These are phyloP conservation scores for Tribolium freemani DNA, from an alignment of 2,888 invertebrate species.

Conservation along the genomic window DNA sequence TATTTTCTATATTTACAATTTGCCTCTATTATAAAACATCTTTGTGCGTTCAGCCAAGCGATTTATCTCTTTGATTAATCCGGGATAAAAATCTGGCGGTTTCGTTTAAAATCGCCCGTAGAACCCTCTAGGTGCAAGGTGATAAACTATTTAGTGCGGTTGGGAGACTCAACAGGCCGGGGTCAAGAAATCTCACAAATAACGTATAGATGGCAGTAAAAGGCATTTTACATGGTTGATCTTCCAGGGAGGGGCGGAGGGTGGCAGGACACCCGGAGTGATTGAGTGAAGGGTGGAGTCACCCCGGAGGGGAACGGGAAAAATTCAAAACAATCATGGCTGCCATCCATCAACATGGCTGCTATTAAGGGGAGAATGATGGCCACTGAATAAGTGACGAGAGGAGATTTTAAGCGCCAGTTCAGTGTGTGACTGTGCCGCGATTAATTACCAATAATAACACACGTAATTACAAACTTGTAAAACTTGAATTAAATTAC, in stretches of 20 bases:
- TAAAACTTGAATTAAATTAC: not conserved
- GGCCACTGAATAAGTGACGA: constrained; percentile 49
- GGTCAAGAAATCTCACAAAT: constrained; percentile 67
- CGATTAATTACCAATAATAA: not conserved
- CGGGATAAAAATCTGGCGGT: not conserved
- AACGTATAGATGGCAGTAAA: constrained; percentile 67
- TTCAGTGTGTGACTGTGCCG: not conserved
- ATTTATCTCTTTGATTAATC: not conserved
- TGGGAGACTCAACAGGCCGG: constrained; percentile 59
- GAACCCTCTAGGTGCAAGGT: constrained; percentile 67
- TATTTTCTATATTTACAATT: constrained; percentile 32
- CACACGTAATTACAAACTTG: not conserved
- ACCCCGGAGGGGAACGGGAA: constrained; percentile 63
- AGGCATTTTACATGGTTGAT: constrained; percentile 57
- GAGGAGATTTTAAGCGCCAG: not conserved
- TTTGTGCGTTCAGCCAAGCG: not conserved
- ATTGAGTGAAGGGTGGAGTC: constrained; percentile 75
- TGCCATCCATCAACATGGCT: constrained; percentile 74
- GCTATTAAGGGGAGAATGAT: constrained; percentile 54
- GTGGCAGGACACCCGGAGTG: constrained; percentile 66
- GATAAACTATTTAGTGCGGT: constrained; percentile 65
- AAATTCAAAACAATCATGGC: constrained; percentile 73
- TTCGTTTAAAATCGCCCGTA: constrained; percentile 24
- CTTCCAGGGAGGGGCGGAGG: constrained; percentile 61
- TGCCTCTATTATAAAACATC: constrained; percentile 8